Base-by-base conservation (phyloP, 53 echinoderm and acorn worm genomes). In the Zoroaster sp. region DNA sequence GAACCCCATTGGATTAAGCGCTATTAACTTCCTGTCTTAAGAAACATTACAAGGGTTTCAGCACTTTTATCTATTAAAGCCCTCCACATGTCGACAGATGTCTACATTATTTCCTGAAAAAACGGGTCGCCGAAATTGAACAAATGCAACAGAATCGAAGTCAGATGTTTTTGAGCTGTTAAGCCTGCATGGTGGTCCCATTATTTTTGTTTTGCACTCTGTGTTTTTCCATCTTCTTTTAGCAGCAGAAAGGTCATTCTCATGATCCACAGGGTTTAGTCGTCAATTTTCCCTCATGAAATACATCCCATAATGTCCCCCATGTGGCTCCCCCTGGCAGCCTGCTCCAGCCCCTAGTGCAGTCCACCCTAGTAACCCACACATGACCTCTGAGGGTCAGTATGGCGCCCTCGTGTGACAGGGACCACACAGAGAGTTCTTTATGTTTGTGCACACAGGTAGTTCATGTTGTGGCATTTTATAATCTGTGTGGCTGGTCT, bases 401-500 rank as follows among this genome's bases (percentile, higher is more conserved):
- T 18, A 25, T 83, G 25, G 83, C 83, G 83, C 83, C 83, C 83
- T 83, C 83, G 14, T 83, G 83, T 83, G 83, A 38, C 70, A n/a
- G 49, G 71, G 83, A 83, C 83, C 83, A 83, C 83, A 83, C 83
- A 83, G 46, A 70, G 66, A 69, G 47, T 6, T 15, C 37, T 35
- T 18, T 31, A 37, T 37, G 37, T 34, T 47, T 14, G 49, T 37
- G 35, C 71, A 12, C n/a, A n/a, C 3, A 37, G 9, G 17, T 71
- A 3, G 5, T 13, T 13, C 4, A 18, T 34, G 71, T 31, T 34
- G 71, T 71, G 71, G 71, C 71, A 71, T 36, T 35, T 35, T 12
- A n/a, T 28, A 59, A 28, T 25, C 59, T 59, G 59, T 28, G 10
- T 25, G 28, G 59, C 10, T 59, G 1, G 28, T 25, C 59, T 59